A percentile compares a stretch with the other conserved stretches of the same genome.
Evolutionary conservation across 2,113 vertebrate species (phyloP).

Genomic region (Axis porcinus): DNA sequence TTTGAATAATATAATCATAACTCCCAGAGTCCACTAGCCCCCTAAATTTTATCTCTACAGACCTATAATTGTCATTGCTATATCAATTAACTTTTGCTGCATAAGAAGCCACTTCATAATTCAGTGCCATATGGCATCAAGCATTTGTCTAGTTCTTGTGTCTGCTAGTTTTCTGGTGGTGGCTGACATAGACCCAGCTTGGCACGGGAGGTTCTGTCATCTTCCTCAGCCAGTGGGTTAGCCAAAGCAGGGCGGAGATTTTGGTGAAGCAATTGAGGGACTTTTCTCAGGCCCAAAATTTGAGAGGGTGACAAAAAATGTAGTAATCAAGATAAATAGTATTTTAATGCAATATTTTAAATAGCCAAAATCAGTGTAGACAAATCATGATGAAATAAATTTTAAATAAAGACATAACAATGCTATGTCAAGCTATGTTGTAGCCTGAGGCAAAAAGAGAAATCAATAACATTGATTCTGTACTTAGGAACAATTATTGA

Average conservation of each 20-base stretch:
- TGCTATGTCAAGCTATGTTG: background rate
- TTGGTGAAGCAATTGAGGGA: background rate
- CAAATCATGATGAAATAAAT: background rate
- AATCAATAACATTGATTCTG: background rate
- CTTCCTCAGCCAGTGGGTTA: background rate
- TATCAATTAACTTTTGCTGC: background rate
- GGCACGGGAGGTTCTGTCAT: background rate
- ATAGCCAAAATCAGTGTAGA: background rate
- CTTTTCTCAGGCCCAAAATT: background rate
- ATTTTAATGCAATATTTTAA: background rate
- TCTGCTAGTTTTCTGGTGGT: background rate
- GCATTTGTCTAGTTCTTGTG: background rate
- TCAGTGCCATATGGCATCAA: background rate
- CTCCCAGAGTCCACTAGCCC: background rate
- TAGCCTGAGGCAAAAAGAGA: background rate
- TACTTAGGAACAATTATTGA: constrained; percentile 2
- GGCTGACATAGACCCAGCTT: background rate
- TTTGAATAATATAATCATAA: background rate
- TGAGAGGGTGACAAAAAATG: background rate
- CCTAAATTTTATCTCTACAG: background rate
- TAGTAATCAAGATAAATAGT: background rate
- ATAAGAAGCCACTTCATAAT: background rate
- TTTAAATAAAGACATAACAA: constrained; percentile 11
- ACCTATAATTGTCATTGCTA: background rate
- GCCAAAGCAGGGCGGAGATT: background rate